Evolutionary conservation across 2,888 invertebrate species (phyloP).

Genomic region (Anodontia alba): DNA sequence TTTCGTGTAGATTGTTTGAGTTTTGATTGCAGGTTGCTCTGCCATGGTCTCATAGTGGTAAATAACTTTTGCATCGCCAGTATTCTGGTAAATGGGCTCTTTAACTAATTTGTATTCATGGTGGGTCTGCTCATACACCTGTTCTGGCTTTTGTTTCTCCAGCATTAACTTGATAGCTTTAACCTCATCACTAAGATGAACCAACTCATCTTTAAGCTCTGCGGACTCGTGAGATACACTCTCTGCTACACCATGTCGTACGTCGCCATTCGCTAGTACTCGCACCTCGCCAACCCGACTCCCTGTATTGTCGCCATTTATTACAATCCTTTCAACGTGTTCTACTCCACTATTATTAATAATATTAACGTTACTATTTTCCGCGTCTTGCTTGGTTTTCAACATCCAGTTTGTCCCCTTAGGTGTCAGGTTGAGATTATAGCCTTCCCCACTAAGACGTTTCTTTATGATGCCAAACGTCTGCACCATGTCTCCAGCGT

Average conservation of each 20-base stretch:
- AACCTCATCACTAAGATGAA: conserved; percentile 48
- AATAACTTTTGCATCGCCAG: neutral
- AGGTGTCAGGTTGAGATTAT: conserved; percentile 50
- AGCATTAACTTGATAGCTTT: conserved; percentile 51
- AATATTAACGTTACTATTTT: neutral
- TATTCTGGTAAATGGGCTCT: neutral
- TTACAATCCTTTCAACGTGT: neutral
- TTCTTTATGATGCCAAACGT: conserved; percentile 46
- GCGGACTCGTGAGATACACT: conserved; percentile 18
- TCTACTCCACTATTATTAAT: neutral
- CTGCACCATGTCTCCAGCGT: conserved; percentile 60
- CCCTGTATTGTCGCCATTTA: conserved; percentile 24
- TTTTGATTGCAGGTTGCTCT: neutral
- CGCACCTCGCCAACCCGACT: neutral
- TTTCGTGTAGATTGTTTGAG: neutral
- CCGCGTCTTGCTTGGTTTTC: conserved; percentile 26
- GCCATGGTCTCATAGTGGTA: conserved; percentile 5
- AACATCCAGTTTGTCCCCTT: conserved; percentile 54
- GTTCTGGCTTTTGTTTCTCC: conserved; percentile 1
- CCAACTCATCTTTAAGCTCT: conserved; percentile 45
- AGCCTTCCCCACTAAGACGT: conserved; percentile 54
- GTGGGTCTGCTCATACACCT: neutral
- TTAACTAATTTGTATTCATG: neutral
- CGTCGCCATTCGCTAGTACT: neutral
- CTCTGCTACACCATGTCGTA: neutral